Percentiles rank a stretch among this genome's conserved stretches.
Evolutionary conservation across 2,888 invertebrate species (phyloP).

Genomic region (Cantharis flavilabris): DNA sequence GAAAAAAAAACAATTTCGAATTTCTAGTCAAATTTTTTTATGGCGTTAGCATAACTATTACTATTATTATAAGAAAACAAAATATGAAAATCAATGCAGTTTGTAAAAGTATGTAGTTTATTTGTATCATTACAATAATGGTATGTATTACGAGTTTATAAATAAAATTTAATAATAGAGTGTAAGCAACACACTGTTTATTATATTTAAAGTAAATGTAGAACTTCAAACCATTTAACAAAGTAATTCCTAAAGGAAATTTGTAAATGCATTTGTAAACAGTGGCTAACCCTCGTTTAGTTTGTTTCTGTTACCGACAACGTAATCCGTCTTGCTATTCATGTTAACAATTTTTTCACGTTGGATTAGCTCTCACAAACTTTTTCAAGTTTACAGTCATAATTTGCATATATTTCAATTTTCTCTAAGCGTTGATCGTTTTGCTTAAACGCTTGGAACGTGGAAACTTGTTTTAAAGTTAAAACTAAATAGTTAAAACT

Average conservation of each 20-base stretch:
- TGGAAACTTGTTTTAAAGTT: not conserved
- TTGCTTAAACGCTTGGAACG: not conserved
- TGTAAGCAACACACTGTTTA: not conserved
- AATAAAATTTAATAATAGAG: not conserved
- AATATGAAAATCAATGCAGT: not conserved
- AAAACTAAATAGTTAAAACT: not conserved
- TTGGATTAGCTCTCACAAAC: slow-evolving; percentile 28
- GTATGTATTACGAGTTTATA: not conserved
- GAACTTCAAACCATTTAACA: slow-evolving; percentile 4
- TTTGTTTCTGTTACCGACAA: slow-evolving; percentile 31
- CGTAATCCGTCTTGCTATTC: slow-evolving; percentile 35
- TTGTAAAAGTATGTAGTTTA: not conserved
- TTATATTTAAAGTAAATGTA: not conserved
- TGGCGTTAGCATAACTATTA: not conserved
- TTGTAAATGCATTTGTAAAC: slow-evolving; percentile 30
- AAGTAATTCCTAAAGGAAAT: slow-evolving; percentile 25
- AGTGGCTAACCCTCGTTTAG: slow-evolving; percentile 22
- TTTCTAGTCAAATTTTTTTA: not conserved
- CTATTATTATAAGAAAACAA: not conserved
- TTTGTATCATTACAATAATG: not conserved
- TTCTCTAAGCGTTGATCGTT: not conserved
- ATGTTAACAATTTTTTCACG: slow-evolving; percentile 33
- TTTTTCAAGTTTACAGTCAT: slow-evolving; percentile 22
- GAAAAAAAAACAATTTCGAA: too few relatives aligned
- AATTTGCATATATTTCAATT: slow-evolving; percentile 23